Evolutionary conservation across 2,888 invertebrate species (phyloP).

Genomic region (Leptothorax acervorum): DNA sequence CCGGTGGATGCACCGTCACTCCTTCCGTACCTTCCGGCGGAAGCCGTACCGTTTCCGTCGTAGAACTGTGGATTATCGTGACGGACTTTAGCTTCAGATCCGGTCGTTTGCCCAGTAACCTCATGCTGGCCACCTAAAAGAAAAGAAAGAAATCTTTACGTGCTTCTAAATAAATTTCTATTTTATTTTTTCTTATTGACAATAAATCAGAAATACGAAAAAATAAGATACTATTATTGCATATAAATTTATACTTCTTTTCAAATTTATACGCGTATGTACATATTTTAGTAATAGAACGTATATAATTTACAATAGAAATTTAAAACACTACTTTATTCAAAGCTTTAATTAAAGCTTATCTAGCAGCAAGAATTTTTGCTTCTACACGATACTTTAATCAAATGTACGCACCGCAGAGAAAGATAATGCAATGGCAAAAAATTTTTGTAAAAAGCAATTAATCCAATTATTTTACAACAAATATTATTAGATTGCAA

Average conservation of each 20-base stretch:
- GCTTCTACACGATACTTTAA: constrained; percentile 12
- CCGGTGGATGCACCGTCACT: constrained; percentile 93
- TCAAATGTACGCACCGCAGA: not conserved
- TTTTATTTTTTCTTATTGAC: not conserved
- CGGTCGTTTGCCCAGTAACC: constrained; percentile 92
- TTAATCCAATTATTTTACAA: constrained; percentile 24
- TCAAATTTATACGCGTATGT: not conserved
- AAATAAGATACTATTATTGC: constrained; percentile 6
- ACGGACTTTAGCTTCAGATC: constrained; percentile 94
- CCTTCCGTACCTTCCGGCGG: constrained; percentile 91
- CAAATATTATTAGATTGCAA: not conserved
- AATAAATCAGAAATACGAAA: not conserved
- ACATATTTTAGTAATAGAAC: constrained; percentile 6
- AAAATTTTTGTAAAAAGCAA: not conserved
- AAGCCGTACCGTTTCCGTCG: constrained; percentile 94
- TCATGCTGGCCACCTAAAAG: constrained; percentile 91
- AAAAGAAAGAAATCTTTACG: not conserved
- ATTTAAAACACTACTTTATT: constrained; percentile 4
- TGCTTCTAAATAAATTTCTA: not conserved
- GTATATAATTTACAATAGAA: constrained; percentile 2
- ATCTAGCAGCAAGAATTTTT: constrained; percentile 19
- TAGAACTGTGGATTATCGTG: constrained; percentile 96
- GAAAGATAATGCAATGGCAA: not conserved
- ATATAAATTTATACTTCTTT: not conserved
- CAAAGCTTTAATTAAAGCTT: constrained; percentile 1